Base-by-base conservation (phyloP, 2,888 invertebrate genomes). In the Amphipoea lucens region DNA sequence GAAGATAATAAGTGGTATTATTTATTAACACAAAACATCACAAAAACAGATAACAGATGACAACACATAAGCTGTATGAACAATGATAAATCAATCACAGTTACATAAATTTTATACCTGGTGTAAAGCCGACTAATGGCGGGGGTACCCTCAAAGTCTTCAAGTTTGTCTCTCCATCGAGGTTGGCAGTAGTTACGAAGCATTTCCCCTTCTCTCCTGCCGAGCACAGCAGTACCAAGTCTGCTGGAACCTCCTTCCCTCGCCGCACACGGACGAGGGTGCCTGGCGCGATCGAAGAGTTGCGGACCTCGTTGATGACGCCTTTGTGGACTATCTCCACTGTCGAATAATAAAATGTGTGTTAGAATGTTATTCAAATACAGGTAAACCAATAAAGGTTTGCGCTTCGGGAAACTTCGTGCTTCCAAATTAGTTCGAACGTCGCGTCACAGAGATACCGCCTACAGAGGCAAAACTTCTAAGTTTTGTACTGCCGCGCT, bases 151-250 rank as follows among this genome's bases (percentile, higher is more conserved):
- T 92, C 79, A 97, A 82, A 79, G 98, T 98, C 96, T 98, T 98
- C 70, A 98, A 95, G 91, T 98, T 98, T 2, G 98, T 98, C 94
- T 98, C 98, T 0, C 99, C 99, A 90, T 99, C 99, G 69, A 99
- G 96, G 94, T 99, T 99, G n/a, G 98, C 98, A 0, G 99, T 99
- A 54, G 98, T 98, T 69, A 99, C 97, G 93, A 97, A 98, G 91
- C 98, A 98, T 89, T 97, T 97, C 0, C 98, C 98, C 79, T 97
- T 97, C 3, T 97, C 96, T 82, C 98, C 98, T 2, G 98, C 97
- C 0, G 98, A 97, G 45, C 98, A 97, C 1, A 99, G 93, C 83
- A 99, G 93, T 12, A 98, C 97, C 85, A 99, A 91, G 95, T 99
- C 99, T 82, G 98, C 98, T 0, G 99, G 99, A 17, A 99, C 98